Conservation (phyloP, 2,888 invertebrate species). For the Phaedon cochleariae region DNA sequence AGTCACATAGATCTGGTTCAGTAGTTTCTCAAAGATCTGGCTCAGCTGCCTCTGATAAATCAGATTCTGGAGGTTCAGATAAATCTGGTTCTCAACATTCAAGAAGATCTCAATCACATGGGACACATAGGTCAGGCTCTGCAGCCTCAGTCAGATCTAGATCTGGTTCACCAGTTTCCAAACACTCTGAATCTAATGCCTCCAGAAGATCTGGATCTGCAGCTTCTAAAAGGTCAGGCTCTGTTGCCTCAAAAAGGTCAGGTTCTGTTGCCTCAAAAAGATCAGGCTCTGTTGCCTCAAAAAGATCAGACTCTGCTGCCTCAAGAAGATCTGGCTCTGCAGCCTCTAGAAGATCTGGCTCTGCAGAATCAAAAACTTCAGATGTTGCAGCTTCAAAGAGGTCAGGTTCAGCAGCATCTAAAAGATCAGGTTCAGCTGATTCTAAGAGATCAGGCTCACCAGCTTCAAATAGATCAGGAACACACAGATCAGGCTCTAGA, state of each 20-base stretch:
- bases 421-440: conserved; percentile 37
- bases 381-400: conserved; percentile 36
- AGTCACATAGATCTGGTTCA: conserved; percentile 40
- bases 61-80: conserved; percentile 56
- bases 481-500: conserved; percentile 35
- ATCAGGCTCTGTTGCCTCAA: conserved; percentile 45
- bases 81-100: conserved; percentile 36
- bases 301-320: conserved; percentile 39
- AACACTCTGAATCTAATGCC: conserved; percentile 45
- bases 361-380: conserved; percentile 37
- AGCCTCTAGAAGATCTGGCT: conserved; percentile 44
- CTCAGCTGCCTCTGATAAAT: conserved; percentile 62
- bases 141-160: conserved; percentile 48
- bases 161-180: conserved; percentile 42
- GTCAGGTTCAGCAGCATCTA: conserved; percentile 40
- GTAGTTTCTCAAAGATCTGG: conserved; percentile 37
- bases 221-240: conserved; percentile 43
- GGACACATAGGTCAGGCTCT: conserved; percentile 63
- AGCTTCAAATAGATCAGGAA: conserved; percentile 27
- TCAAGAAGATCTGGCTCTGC: conserved; percentile 39
- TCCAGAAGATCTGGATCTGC: conserved; percentile 59
- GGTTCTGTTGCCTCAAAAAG: conserved; percentile 49
- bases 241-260: conserved; percentile 57
- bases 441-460: conserved; percentile 45
- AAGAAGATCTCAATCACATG: conserved; percentile 61